A percentile compares a stretch with the other conserved stretches of the same genome.
phyloP scores from a whole-genome alignment of 2,797 vertebrate genomes.

The Eulemur coronatus region DNA sequence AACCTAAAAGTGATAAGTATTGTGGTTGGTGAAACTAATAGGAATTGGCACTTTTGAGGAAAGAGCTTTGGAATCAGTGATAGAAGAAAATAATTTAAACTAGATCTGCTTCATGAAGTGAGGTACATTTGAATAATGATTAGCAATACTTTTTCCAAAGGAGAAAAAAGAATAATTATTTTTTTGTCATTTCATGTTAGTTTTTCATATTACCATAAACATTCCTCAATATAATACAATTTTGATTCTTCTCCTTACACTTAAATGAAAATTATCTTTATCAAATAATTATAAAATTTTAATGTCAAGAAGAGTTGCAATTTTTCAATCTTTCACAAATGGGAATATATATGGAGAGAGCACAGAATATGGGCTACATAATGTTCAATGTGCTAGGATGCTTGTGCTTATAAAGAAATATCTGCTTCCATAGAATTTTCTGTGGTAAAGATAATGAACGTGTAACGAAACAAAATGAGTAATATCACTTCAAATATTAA shows the following conservation, averaged over 20 bases:
- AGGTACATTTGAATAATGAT: background rate
- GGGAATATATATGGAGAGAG: background rate
- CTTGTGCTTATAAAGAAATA: background rate
- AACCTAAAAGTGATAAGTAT: background rate
- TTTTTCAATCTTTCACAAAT: background rate
- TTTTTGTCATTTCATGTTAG: background rate
- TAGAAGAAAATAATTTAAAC: background rate
- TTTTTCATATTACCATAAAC: background rate
- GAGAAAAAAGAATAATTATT: background rate
- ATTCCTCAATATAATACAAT: background rate
- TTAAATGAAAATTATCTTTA: background rate
- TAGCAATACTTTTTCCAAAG: background rate
- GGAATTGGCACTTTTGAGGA: background rate
- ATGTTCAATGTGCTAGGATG: background rate
- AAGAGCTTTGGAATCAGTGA: background rate
- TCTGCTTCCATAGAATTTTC: background rate
- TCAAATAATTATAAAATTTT: background rate
- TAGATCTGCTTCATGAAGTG: background rate
- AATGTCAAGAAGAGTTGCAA: background rate
- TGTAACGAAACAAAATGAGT: background rate
- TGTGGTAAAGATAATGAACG: background rate
- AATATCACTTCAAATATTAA: background rate
- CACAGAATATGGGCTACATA: background rate
- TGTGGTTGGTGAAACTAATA: background rate
- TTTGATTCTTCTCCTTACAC: background rate